phyloP scores from a whole-genome alignment of 1,140 invertebrate species.

The Ectropis grisescens region DNA sequence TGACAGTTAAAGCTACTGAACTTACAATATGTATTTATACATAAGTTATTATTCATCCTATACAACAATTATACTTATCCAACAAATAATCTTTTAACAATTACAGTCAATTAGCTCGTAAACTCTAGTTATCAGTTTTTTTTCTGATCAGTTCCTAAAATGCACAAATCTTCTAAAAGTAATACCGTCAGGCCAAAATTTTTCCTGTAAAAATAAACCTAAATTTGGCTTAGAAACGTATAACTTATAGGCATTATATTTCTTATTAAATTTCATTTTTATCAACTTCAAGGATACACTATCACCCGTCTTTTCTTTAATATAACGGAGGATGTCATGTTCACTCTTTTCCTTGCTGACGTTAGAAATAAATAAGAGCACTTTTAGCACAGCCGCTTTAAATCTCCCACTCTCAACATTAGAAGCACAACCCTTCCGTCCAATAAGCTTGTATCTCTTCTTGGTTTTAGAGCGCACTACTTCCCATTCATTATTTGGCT shows the following conservation, averaged over 20 bases:
- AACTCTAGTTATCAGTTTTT: neutral
- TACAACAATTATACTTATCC: neutral
- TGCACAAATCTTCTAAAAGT: constrained; percentile 5
- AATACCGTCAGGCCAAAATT: constrained; percentile 7
- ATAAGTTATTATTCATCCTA: neutral
- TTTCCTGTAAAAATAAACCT: constrained; percentile 5
- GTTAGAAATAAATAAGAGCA: constrained; percentile 5
- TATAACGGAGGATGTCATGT: constrained; percentile 4
- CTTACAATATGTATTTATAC: neutral
- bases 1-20: constrained; percentile 4
- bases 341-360: constrained; percentile 6
- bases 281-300: constrained; percentile 1
- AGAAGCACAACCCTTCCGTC: constrained; percentile 1
- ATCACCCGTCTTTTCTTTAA: constrained; percentile 3
- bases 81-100: neutral
- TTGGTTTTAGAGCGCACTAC: constrained; percentile 4
- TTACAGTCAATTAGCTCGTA: neutral
- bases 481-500: neutral
- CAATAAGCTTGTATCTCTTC: constrained; percentile 1
- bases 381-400: constrained; percentile 5
- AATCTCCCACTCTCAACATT: neutral
- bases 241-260: constrained; percentile 9
- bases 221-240: constrained; percentile 4
- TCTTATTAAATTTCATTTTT: neutral
- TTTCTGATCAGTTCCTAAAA: constrained; percentile 3